Conservation (phyloP, 2,888 invertebrate species). For the Dynastes tityus region DNA sequence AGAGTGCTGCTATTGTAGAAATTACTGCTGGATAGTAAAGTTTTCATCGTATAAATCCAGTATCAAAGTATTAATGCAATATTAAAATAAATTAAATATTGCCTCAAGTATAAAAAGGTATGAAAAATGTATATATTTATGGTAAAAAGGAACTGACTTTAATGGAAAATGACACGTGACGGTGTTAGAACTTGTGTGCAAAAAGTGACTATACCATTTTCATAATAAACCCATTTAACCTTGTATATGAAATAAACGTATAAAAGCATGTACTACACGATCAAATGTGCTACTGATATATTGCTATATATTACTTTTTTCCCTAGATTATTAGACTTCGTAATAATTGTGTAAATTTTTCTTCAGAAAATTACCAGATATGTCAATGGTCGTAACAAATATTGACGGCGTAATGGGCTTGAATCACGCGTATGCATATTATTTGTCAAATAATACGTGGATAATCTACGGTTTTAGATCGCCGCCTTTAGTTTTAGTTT, state of each 20-base stretch:
- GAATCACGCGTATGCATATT: conserved; percentile 59
- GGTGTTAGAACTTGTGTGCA: conserved; percentile 22
- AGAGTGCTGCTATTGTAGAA: too few relatives aligned
- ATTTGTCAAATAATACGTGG: conserved; percentile 59
- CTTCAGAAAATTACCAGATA: conserved; percentile 57
- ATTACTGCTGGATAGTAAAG: too few relatives aligned
- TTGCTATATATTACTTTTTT: conserved; percentile 39
- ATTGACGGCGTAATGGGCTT: conserved; percentile 56
- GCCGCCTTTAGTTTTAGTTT: conserved; percentile 58
- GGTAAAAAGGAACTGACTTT: conserved; percentile 1
- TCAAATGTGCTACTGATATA: conserved; percentile 41
- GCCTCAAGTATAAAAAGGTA: not conserved
- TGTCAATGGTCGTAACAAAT: conserved; percentile 58
- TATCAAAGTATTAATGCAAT: not conserved
- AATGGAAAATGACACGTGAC: conserved; percentile 30
- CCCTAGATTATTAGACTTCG: conserved; percentile 35
- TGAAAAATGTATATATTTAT: conserved; percentile 6
- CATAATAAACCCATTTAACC: conserved; percentile 49
- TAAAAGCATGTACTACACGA: conserved; percentile 39
- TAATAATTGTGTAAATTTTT: conserved; percentile 56
- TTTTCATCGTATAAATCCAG: too few relatives aligned
- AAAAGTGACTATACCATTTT: conserved; percentile 32
- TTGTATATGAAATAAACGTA: conserved; percentile 32
- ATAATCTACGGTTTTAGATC: conserved; percentile 57
- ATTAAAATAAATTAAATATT: not conserved